Conservation (phyloP, 1,140 invertebrate genomes). For the Uloborus diversus region DNA sequence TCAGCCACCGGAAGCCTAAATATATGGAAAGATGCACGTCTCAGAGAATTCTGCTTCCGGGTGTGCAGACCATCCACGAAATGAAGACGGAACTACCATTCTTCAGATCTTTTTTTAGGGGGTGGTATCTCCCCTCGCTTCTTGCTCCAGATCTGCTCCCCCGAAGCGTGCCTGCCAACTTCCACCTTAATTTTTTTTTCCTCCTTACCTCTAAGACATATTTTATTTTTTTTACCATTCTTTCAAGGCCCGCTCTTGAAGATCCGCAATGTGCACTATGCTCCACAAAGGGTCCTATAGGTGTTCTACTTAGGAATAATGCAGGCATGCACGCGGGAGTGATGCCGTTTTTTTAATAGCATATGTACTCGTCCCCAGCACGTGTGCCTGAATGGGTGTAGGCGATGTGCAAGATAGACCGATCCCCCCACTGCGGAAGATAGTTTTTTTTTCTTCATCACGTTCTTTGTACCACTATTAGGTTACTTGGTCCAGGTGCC, state of each 20-base stretch:
- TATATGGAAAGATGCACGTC: too few species aligned
- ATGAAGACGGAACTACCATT: constrained; percentile 33
- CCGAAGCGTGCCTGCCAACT: constrained; percentile 28
- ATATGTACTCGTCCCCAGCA: background rate
- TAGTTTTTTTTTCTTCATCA: background rate
- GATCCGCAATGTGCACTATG: constrained; percentile 42
- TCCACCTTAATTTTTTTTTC: too few species aligned
- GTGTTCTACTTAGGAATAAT: constrained; percentile 16
- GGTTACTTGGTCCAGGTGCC: background rate
- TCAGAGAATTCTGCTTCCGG: constrained; percentile 23
- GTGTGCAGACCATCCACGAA: constrained; percentile 5
- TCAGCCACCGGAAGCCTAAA: too few species aligned
- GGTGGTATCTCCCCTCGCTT: background rate
- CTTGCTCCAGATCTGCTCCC: constrained; percentile 24
- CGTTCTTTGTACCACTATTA: background rate
- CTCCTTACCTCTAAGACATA: constrained; percentile 1
- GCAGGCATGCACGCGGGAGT: background rate
- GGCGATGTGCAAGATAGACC: constrained; percentile 4
- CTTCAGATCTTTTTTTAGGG: background rate
- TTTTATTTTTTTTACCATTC: background rate
- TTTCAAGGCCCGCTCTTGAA: background rate
- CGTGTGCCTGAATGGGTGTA: constrained; percentile 21
- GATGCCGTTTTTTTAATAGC: background rate
- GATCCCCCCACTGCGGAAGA: background rate
- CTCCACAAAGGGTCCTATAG: constrained; percentile 1